phyloP scores from a whole-genome alignment of 1,140 invertebrate genomes.

The Conus betulinus region DNA sequence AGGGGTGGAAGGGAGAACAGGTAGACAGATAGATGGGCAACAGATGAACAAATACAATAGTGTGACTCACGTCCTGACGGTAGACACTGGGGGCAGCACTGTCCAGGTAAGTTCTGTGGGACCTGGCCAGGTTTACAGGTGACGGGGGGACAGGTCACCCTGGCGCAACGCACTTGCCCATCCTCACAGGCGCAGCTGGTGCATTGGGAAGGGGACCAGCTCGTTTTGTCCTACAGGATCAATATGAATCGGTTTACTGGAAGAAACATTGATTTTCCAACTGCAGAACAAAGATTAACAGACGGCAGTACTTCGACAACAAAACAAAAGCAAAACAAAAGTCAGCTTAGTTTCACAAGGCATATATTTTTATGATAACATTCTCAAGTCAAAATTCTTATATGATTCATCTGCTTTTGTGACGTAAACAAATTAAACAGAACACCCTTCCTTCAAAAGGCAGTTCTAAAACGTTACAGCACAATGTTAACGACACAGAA shows the following conservation, averaged over 20 bases:
- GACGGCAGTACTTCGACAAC: too few species aligned
- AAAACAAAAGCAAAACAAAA: too few species aligned
- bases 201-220: slow-evolving; percentile 64
- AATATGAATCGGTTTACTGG: neutral
- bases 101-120: slow-evolving; percentile 56
- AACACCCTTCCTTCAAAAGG: neutral
- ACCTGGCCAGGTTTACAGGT: slow-evolving; percentile 63
- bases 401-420: too few species aligned
- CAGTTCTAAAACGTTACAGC: neutral
- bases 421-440: too few species aligned
- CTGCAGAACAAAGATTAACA: too few species aligned
- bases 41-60: neutral
- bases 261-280: too few species aligned
- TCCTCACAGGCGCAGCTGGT: slow-evolving; percentile 59
- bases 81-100: slow-evolving; percentile 67
- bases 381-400: too few species aligned
- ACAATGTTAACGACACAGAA: neutral
- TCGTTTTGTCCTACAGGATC: slow-evolving; percentile 61
- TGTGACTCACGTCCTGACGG: slow-evolving; percentile 63
- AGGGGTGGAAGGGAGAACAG: neutral
- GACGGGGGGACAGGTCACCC: slow-evolving; percentile 51
- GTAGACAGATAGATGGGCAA: neutral
- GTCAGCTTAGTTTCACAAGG: too few species aligned
- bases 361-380: too few species aligned
- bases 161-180: slow-evolving; percentile 57